phyloP scores from a whole-genome alignment of 2,888 invertebrate genomes.

The Rhyacophila evoluta region DNA sequence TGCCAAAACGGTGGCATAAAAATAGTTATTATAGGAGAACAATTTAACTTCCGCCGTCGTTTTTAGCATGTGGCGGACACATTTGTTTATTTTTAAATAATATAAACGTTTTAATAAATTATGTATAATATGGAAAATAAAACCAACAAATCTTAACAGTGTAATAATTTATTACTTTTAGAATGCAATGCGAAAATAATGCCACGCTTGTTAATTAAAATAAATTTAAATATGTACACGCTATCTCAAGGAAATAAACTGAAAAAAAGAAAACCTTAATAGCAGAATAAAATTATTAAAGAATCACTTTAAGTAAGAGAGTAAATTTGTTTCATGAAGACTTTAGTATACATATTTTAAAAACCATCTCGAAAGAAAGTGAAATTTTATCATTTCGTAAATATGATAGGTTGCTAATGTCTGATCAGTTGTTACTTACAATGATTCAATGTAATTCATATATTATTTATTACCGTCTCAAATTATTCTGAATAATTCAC shows the following conservation, averaged over 20 bases:
- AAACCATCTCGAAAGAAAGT: too few species aligned
- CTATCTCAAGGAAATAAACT: neutral
- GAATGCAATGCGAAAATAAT: slow-evolving; percentile 1
- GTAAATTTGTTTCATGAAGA: too few species aligned
- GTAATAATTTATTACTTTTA: neutral
- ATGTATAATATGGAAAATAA: neutral
- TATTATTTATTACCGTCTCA: too few species aligned
- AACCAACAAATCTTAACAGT: neutral
- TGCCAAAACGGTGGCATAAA: neutral
- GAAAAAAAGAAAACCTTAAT: neutral
- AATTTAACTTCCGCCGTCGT: neutral
- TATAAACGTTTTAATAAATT: slow-evolving; percentile 9
- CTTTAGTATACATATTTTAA: too few species aligned
- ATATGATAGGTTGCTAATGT: too few species aligned
- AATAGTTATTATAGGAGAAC: neutral
- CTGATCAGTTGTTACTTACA: too few species aligned
- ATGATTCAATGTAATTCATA: too few species aligned
- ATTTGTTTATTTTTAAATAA: neutral
- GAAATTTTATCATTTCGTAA: too few species aligned
- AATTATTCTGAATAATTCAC: too few species aligned
- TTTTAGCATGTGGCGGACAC: slow-evolving; percentile 8
- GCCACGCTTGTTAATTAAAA: neutral
- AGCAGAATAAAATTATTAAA: too few species aligned
- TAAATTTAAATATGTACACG: neutral
- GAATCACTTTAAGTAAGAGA: too few species aligned